A percentile compares a stretch with the other conserved stretches of the same genome.
phyloP scores from a whole-genome alignment of 2,797 vertebrate species.

The Merluccius polli region DNA sequence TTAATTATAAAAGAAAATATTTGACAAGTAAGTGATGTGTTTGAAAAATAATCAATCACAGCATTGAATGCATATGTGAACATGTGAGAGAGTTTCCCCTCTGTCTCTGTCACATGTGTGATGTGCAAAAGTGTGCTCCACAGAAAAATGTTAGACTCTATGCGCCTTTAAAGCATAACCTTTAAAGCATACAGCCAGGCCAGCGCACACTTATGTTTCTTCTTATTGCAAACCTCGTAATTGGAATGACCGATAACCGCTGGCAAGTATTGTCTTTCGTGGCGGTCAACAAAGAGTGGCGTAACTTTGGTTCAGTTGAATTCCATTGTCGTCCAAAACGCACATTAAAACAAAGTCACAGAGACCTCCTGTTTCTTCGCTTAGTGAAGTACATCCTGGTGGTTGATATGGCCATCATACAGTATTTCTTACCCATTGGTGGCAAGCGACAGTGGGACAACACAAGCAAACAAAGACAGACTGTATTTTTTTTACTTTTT shows the following conservation, averaged over 20 bases:
- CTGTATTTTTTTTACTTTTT: neutral
- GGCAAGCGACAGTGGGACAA: neutral
- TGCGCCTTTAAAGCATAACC: neutral
- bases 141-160: neutral
- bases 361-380: neutral
- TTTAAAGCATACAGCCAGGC: neutral
- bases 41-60: slow-evolving; percentile 2
- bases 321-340: neutral
- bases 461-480: neutral
- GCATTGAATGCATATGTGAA: neutral
- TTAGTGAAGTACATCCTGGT: neutral
- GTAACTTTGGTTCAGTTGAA: neutral
- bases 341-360: neutral
- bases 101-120: neutral
- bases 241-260: neutral
- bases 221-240: neutral
- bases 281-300: neutral
- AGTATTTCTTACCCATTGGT: neutral
- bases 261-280: neutral
- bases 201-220: neutral
- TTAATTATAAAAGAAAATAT: neutral
- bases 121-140: neutral
- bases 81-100: neutral
- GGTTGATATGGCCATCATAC: neutral
- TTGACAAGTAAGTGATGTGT: neutral